These are phyloP conservation scores for Pogonus chalceus DNA, from an alignment of 1,140 invertebrate genomes.

Conservation along the genomic window DNA sequence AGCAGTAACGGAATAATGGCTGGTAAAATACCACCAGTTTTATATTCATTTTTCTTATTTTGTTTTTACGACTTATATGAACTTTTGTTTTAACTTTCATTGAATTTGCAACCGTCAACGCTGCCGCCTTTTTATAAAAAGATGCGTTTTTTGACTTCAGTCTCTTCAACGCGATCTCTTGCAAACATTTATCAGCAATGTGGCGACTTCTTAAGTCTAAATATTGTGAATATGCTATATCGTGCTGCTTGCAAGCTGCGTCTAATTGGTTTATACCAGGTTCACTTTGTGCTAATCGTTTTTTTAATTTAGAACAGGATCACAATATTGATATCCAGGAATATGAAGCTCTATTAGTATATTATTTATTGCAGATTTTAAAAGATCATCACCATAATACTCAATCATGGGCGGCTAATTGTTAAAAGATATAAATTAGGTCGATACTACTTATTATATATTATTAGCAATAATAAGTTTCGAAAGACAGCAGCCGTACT, in stretches of 20 bases:
- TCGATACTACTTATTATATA: too few relatives aligned
- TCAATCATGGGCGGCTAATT: too few relatives aligned
- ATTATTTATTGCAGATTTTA: constrained; percentile 28
- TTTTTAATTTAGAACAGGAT: constrained; percentile 20
- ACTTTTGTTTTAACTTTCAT: constrained; percentile 32
- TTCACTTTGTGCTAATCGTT: constrained; percentile 18
- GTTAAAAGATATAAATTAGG: too few relatives aligned
- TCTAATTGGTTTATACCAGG: constrained; percentile 23
- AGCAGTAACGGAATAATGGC: not conserved
- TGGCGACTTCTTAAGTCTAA: constrained; percentile 29
- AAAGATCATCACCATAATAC: constrained; percentile 17
- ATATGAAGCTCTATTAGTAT: constrained; percentile 22
- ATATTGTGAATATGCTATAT: constrained; percentile 25
- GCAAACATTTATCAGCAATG: constrained; percentile 32
- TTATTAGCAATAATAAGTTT: too few relatives aligned
- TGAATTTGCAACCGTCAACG: constrained; percentile 22
- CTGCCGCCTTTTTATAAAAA: constrained; percentile 27
- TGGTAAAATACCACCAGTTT: not conserved
- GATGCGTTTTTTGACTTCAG: constrained; percentile 30
- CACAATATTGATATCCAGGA: constrained; percentile 22
- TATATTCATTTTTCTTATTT: not conserved
- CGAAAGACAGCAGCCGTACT: too few relatives aligned
- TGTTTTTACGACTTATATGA: constrained; percentile 16
- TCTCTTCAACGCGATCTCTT: constrained; percentile 30
- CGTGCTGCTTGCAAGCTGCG: constrained; percentile 21